Evolutionary conservation across 2,113 vertebrate genomes (phyloP), one percentile per base, ranked within the genome.

Genomic region (Oceanodroma tethys): DNA sequence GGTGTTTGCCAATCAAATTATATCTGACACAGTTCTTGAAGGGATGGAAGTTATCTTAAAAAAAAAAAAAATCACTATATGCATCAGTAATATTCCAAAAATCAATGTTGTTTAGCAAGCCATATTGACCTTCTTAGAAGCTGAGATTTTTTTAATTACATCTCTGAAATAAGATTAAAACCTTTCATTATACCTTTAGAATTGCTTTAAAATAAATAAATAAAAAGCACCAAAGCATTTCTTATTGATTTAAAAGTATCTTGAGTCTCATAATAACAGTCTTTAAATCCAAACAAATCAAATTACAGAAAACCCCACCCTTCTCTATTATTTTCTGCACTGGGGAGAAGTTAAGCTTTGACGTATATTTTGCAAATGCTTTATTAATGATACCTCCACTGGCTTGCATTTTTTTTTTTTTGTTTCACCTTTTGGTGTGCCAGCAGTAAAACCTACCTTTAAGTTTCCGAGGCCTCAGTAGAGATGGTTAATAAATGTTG

Each of bases 71-170:
- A 67, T 81, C 89, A 50, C 66, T 79, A 40, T 81, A 72, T 66
- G 43, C 65, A 91, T 95, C 88, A 90, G 84, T 97, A 96, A 97
- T 95, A 93, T 90, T 90, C 78, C 27, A 79, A 68, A 97, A 97
- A 97, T 97, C 94, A 92, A 88, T 98, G 90, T 52, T 84, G 45
- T 90, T 97, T 86, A 94, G 79, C 59, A 78, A 81, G 67, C 30
- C 16, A 43, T 63, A 95, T 82, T 97, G 97, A 97, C 93, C 93
- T 93, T 93, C 70, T 95, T 68, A 68, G 86, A 96, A 80, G 89
- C 63, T 92, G 68, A 82, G 68, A 72, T 73, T 87, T 86, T 94
- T 97, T 94, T 53, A 97, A 97, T 96, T 95, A 76, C 88, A 89
- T 56, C n/a, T 91, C 85, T 79, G 93, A 93, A 95, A 94, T 83